phyloP scores from a whole-genome alignment of 2,888 invertebrate species.

The Metallyticus violacea region DNA sequence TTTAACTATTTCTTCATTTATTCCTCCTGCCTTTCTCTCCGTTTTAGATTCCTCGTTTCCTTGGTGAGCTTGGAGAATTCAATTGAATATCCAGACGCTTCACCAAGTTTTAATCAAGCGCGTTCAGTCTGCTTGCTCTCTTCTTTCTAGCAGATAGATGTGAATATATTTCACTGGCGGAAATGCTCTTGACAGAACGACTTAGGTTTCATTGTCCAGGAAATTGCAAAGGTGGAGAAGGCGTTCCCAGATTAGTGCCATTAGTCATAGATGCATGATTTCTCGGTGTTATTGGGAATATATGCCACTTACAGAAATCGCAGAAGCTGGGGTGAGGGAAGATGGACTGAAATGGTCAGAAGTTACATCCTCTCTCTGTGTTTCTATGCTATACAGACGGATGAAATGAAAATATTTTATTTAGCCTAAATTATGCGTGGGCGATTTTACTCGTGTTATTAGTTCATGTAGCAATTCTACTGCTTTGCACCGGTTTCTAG shows the following conservation, averaged over 20 bases:
- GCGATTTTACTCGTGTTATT: too few relatives aligned
- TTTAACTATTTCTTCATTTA: too few relatives aligned
- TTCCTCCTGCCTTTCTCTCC: background rate
- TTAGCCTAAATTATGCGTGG: too few relatives aligned
- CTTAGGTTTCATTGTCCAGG: background rate
- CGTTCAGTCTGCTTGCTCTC: too few relatives aligned
- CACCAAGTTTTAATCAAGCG: background rate
- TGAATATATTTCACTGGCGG: background rate
- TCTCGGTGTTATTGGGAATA: background rate
- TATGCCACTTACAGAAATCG: background rate
- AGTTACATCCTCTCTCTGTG: background rate
- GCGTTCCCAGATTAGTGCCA: background rate
- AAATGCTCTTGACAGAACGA: background rate
- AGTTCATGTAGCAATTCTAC: too few relatives aligned
- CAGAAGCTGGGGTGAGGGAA: background rate
- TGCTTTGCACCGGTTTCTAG: too few relatives aligned
- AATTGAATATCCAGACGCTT: background rate
- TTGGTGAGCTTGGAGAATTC: background rate
- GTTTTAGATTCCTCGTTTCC: background rate
- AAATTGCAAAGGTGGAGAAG: background rate
- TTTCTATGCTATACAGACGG: background rate
- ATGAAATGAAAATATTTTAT: background rate
- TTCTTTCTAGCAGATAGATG: background rate
- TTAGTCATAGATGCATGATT: background rate
- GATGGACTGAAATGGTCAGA: background rate